Evolutionary conservation across 2,888 invertebrate species (phyloP).

Genomic region (Lasioglossum morio): DNA sequence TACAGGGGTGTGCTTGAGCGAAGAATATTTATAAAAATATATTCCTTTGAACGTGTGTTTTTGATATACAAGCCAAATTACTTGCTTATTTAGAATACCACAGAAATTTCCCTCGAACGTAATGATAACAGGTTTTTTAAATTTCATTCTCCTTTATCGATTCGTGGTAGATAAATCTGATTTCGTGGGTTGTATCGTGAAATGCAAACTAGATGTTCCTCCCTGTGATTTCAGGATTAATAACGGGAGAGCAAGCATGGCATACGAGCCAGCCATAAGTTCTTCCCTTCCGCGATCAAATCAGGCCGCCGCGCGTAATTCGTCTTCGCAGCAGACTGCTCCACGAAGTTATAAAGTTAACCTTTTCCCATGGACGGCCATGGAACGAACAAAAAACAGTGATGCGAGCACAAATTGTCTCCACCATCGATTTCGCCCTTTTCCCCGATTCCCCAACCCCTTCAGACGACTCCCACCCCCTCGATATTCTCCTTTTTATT

Average conservation of each 20-base stretch:
- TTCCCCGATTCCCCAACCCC: neutral
- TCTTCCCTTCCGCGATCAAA: neutral
- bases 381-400: slow-evolving; percentile 19
- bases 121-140: neutral
- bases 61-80: no score
- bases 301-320: neutral
- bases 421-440: slow-evolving; percentile 52
- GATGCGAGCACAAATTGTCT: slow-evolving; percentile 60
- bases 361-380: slow-evolving; percentile 6
- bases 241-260: neutral
- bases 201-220: neutral
- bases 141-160: neutral
- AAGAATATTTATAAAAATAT: no score
- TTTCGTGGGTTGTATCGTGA: neutral
- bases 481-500: slow-evolving; percentile 38
- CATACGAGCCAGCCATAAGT: neutral
- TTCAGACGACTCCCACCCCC: slow-evolving; percentile 15
- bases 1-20: no score
- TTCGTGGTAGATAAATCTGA: neutral
- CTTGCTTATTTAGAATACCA: no score
- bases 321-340: neutral
- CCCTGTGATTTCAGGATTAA: neutral
- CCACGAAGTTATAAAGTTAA: slow-evolving; percentile 16
- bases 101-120: no score
- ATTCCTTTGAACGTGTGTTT: no score